Evolutionary conservation across 2,888 invertebrate genomes (phyloP), one percentile per base, ranked within the genome.

Genomic region (Hyalella azteca): DNA sequence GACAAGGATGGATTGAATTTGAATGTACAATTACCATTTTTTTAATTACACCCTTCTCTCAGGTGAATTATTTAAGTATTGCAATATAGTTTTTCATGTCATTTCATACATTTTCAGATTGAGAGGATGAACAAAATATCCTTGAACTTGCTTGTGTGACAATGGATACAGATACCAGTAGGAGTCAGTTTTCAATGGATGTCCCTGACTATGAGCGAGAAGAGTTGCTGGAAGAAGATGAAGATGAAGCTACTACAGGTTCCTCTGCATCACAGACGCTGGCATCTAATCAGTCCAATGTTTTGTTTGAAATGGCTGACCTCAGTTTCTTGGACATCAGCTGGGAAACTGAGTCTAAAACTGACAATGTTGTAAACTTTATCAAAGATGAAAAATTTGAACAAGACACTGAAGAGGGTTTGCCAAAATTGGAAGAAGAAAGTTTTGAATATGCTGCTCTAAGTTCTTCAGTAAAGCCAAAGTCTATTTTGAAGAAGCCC

Each of bases 401-500:
- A 29, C 54, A 5, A 54, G 54, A 54, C 26, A 7, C 11, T 9
- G 26, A 54, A 2, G 54, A 26, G 7, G 9, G 54, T 26, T 11
- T 22, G 5, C 29, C 54, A 54, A 54, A 54, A n/a, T n/a, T 22
- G 26, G 19, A 22, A 26, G 26, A 4, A 26, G 4, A 1, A 22
- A 54, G 2, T 4, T 54, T 54, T 9, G 11, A 26, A 54, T 13
- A 7, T 66, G 36, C 66, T 66, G 7, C 36, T 22, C 66, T 19
- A 36, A 66, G 29, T 9, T 66, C 66, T 11, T 19, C 39, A 5
- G n/a, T 66, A 11, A 66, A 66, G 66, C 66, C 66, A 22, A 66
- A 66, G 36, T 66, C 66, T 19, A 66, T 66, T 39, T 22, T 66
- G 3, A 66, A 66, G 66, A 66, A 66, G 19, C n/a, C 66, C 9